These are phyloP conservation scores for Parapsyche elsis DNA, from an alignment of 1,140 invertebrate genomes.

Conservation along the genomic window DNA sequence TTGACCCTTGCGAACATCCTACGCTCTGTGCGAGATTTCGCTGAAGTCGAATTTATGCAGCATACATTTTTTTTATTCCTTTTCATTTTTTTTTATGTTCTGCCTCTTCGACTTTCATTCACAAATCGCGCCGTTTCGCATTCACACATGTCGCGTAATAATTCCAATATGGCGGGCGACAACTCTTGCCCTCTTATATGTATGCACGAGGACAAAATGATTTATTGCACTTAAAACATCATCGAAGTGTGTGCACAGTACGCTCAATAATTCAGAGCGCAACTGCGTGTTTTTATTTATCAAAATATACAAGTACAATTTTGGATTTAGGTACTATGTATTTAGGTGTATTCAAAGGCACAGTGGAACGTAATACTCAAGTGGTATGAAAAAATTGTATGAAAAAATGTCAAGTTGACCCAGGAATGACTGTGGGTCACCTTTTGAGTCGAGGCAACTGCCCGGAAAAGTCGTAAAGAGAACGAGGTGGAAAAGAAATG, in stretches of 20 bases:
- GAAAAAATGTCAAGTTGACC: no score
- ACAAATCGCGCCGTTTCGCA: neutral
- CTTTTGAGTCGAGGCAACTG: neutral
- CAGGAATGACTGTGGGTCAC: neutral
- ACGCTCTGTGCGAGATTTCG: neutral
- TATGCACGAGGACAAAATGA: neutral
- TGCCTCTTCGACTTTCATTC: no score
- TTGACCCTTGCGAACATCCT: neutral
- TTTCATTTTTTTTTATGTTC: no score
- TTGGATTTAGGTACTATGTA: no score
- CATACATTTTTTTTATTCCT: neutral
- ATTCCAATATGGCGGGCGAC: neutral
- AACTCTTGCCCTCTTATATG: neutral
- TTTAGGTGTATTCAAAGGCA: no score
- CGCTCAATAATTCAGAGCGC: no score
- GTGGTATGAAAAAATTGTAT: no score
- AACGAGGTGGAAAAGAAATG: neutral
- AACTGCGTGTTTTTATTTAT: no score
- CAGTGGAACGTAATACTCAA: no score
- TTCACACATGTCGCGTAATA: neutral
- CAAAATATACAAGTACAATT: no score
- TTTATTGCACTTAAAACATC: neutral
- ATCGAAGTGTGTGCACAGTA: no score
- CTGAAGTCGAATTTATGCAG: neutral
- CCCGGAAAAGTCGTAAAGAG: neutral